These are phyloP conservation scores for Lucifuga dentata DNA, from an alignment of 2,113 vertebrate species.

Conservation along the genomic window DNA sequence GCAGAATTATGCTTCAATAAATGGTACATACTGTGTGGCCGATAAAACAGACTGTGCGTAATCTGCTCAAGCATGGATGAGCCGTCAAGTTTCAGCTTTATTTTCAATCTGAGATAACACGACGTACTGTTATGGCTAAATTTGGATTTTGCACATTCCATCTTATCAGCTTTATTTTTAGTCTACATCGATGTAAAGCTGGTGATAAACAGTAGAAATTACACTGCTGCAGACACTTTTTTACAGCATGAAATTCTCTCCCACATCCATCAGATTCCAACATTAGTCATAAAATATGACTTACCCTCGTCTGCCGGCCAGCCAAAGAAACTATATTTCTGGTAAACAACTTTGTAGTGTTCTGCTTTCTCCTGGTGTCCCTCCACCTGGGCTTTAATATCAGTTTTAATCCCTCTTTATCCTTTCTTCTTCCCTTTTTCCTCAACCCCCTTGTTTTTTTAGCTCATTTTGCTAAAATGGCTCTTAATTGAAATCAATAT, in stretches of 20 bases:
- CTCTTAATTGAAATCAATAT: neutral
- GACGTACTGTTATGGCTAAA: too few species aligned
- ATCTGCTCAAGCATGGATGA: constrained; percentile 1
- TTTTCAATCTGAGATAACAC: neutral
- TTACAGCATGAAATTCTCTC: neutral
- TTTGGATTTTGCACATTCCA: too few species aligned
- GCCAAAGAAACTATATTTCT: neutral
- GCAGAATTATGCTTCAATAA: too few species aligned
- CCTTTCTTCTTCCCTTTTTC: constrained; percentile 25
- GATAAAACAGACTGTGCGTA: too few species aligned
- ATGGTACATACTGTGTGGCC: neutral
- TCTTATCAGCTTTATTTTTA: too few species aligned
- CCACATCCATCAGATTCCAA: neutral
- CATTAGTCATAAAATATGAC: neutral
- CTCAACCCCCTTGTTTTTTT: neutral
- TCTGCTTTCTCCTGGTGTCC: neutral
- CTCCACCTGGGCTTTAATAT: constrained; percentile 16
- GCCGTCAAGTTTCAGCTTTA: neutral
- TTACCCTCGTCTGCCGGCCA: constrained; percentile 31
- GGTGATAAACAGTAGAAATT: neutral
- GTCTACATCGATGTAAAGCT: neutral
- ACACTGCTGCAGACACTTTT: neutral
- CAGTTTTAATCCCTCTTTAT: constrained; percentile 67
- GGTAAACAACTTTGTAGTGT: neutral
- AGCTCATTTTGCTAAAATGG: neutral